phyloP scores from a whole-genome alignment of 1,140 invertebrate genomes.

The Bradysia coprophila region DNA sequence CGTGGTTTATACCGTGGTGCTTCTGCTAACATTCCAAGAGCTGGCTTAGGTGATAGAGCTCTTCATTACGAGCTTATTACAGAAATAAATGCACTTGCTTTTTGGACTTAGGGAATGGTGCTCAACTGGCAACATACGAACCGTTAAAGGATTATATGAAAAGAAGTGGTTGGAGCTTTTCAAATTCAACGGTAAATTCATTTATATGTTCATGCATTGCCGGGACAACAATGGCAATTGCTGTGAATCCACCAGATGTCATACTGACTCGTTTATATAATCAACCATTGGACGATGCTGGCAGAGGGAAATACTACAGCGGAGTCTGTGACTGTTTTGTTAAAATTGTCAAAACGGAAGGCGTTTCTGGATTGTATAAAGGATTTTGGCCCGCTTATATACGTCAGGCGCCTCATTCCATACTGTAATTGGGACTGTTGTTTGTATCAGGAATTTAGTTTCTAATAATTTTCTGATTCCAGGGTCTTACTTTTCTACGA shows the following conservation, averaged over 20 bases:
- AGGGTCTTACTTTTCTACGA: conserved; percentile 71
- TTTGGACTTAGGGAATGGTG: conserved; percentile 71
- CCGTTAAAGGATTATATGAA: conserved; percentile 40
- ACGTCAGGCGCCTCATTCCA: conserved; percentile 26
- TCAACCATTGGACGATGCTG: conserved; percentile 48
- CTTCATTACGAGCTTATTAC: no score
- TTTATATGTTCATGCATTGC: conserved; percentile 59
- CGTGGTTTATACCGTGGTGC: conserved; percentile 60
- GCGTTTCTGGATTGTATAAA: conserved; percentile 67
- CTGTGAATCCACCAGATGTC: conserved; percentile 81
- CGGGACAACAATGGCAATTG: conserved; percentile 57
- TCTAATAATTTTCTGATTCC: background rate
- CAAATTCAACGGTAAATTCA: conserved; percentile 42
- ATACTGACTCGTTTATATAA: conserved; percentile 79
- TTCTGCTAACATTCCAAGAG: conserved; percentile 35
- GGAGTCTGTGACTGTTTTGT: conserved; percentile 55
- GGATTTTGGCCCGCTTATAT: conserved; percentile 69
- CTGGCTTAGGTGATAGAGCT: no score
- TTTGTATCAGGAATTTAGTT: background rate
- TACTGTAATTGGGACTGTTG: background rate
- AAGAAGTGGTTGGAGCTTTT: conserved; percentile 28
- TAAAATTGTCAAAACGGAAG: conserved; percentile 61
- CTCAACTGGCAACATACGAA: conserved; percentile 69
- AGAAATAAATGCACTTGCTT: no score
- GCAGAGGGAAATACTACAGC: conserved; percentile 50